Percentiles rank a stretch among this genome's conserved stretches.
Conservation (phyloP, 2,888 invertebrate species). For the Melanostoma scalare region DNA sequence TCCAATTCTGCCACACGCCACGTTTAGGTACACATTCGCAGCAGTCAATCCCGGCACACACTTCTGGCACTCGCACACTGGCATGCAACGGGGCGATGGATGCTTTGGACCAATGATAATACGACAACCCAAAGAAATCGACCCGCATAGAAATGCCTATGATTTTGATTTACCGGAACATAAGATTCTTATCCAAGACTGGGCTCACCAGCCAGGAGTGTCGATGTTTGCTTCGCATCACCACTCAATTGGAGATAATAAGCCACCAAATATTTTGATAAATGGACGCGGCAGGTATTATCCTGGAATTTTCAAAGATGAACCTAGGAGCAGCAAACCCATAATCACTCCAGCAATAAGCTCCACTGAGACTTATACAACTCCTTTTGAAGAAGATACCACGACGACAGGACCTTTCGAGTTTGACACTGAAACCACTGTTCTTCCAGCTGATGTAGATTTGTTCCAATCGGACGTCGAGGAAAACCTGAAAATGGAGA, state of each 20-base stretch:
- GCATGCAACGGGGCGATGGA: constrained; percentile 94
- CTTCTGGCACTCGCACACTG: constrained; percentile 92
- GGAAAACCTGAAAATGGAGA: constrained; percentile 39
- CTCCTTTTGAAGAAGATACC: constrained; percentile 1
- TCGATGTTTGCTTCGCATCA: constrained; percentile 92
- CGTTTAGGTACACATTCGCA: constrained; percentile 89
- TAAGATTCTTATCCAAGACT: constrained; percentile 90
- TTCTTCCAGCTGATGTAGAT: constrained; percentile 35
- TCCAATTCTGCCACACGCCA: constrained; percentile 89
- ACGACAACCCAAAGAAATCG: constrained; percentile 85
- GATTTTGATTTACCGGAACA: constrained; percentile 90
- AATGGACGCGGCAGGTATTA: constrained; percentile 89
- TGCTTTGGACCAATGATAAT: constrained; percentile 91
- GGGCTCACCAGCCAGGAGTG: constrained; percentile 89
- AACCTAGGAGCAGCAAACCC: not conserved
- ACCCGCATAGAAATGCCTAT: constrained; percentile 87
- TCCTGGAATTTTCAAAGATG: constrained; percentile 76
- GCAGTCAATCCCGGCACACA: constrained; percentile 91
- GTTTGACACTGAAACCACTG: constrained; percentile 31
- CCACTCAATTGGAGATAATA: constrained; percentile 91
- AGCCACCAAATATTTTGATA: constrained; percentile 90
- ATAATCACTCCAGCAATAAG: not conserved
- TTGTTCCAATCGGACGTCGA: constrained; percentile 19
- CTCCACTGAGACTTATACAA: not conserved
- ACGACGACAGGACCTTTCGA: constrained; percentile 1